Evolutionary conservation across 2,888 invertebrate genomes (phyloP), one percentile per base, ranked within the genome.

Genomic region (Salpingus planirostris): DNA sequence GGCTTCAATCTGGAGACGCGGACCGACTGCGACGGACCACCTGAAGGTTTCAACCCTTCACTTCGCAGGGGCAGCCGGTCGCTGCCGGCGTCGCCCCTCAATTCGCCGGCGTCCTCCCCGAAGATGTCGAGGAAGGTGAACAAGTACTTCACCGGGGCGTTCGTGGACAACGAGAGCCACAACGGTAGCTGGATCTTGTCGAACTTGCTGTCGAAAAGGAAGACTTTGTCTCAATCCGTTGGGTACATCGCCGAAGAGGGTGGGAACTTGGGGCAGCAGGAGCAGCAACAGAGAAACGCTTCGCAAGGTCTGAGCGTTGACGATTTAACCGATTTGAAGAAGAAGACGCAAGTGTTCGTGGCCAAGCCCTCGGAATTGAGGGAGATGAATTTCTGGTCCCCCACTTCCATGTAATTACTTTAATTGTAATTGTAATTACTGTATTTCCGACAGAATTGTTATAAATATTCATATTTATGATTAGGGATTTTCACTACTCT

Each of bases 311-410:
- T 37, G 3, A 54, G 51, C 29, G 29, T 63, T 38, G 45, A 61
- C 36, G 37, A 55, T 49, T 25, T 64, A 50, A 55, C 51, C 65
- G 52, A 40, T 6, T 33, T 38, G 15, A 31, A 43, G 27, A 47
- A 48, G 28, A 51, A 52, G 33, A 41, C 40, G 3, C 49, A 55
- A 21, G 52, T 61, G 11, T 67, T 71, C 48, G 68, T 69, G 46
- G 70, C 77, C 0, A 76, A 74, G 55, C 78, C 80, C 1, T 78
- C 83, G 0, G 83, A 85, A 55, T 65, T 85, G 8, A 64, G 85
- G 25, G 86, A 86, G 63, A 80, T 86, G 78, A 86, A 86, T 62
- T 86, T 85, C 65, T 85, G 83, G 83, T 82, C 85, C 3, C 86
- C 86, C 0, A 85, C 85, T 5, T 85, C 85, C 1, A 85, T 85